Base-by-base conservation (phyloP, 2,888 invertebrate species). In the Acronicta leporina region DNA sequence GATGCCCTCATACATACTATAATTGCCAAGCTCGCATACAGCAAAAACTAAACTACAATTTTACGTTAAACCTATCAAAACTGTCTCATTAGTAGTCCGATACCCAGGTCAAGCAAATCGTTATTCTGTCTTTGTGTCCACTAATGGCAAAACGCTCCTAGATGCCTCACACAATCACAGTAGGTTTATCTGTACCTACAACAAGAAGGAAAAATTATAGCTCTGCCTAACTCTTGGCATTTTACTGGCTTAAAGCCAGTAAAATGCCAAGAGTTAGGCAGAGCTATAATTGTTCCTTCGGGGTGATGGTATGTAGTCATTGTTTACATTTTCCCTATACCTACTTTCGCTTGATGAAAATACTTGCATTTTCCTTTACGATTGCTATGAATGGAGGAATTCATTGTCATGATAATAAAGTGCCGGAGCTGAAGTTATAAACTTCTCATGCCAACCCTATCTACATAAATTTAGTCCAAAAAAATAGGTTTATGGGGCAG, bases 401-500 rank as follows among this genome's bases (percentile, higher is more conserved):
- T 69, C 57, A 73, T 62, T 62, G 64, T 64, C 48, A 73, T 62
- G 61, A 54, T 63, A 75, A 76, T 63, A 70, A 75, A 73, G 58
- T 63, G 54, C 46, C 50, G 63, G 45, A 46, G 63, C 63, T 72
- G 72, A 79, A 80, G 75, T 77, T 75, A 63, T 65, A 76, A 82
- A 82, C 74, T 86, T 84, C 74, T 73, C 71, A 73, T 80, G 70
- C 75, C 82, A 84, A 89, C 88, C 89, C 87, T 87, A 89, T 87
- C 75, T 69, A 84, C 81, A 91, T 91, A 90, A 90, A 90, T 90
- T 87, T 79, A 78, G 79, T 79, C 80, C 80, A 56, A 81, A 87
- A 89, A 90, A 90, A 89, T 89, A 87, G 85, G 84, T 91, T 91
- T 90, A 91, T 88, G 87, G 84, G 67, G 75, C 74, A 76, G 70